Evolutionary conservation across 2,797 vertebrate species (phyloP), one percentile per base, ranked within the genome.

Genomic region (Aselliscus stoliczkanus): DNA sequence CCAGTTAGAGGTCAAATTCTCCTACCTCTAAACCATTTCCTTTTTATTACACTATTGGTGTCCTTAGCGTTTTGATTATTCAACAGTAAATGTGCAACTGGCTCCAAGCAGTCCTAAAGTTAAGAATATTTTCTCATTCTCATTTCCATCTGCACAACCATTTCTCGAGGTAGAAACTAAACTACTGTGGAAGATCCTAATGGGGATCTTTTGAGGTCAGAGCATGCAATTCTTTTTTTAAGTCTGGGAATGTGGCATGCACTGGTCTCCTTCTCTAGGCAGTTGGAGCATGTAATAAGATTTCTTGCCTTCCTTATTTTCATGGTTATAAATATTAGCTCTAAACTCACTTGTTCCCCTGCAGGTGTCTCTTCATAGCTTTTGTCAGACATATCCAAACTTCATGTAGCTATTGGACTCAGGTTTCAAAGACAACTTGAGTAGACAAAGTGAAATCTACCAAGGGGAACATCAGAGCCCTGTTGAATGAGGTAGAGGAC

Each of bases 301-400:
- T 77, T 65, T 92, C 69, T 76, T 60, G 39, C 64, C 47, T 88
- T 44, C 65, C 73, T 72, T 80, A 54, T 62, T 80, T 83, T 31
- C 52, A 58, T 34, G 58, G 31, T 80, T 42, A 87, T 88, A 91
- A 86, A 92, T 77, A 72, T 47, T 23, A 77, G 56, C 54, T 67
- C 92, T 62, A 70, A 88, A 91, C 9, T 60, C 79, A 72, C 73
- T 88, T 67, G 60, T 81, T 94, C n/a, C 42, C 31, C 50, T 94
- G 12, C 4, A 62, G 65, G 58, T 80, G 15, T 86, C 47, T 73
- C 14, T 88, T 76, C 44, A 8, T 56, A 72, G 73, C 77, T 93
- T 88, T 54, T 93, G 47, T 56, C 44, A 77, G 64, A 88, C 70
- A n/a, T 2, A 73, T 27, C 34, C 14, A 14, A 88, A 37, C 25